Conservation (phyloP, 2,888 invertebrate species). For the Leptothorax acervorum region DNA sequence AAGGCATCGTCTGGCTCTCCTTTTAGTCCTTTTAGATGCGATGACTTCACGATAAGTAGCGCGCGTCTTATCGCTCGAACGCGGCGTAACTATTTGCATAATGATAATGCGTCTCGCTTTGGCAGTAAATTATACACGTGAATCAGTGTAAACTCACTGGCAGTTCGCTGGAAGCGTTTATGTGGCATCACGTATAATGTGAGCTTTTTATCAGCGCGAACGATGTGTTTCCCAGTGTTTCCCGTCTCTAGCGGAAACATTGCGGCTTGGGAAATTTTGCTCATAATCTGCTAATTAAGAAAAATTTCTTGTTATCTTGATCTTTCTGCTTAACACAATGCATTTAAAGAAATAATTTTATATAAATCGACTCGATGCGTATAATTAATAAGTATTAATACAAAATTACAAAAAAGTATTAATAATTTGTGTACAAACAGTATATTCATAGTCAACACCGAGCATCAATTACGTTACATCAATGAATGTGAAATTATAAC, state of each 20-base stretch:
- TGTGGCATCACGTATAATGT: neutral
- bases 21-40: conserved; percentile 8
- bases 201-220: neutral
- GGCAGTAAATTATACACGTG: conserved; percentile 36
- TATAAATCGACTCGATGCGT: neutral
- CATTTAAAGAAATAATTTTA: neutral
- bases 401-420: too few relatives aligned
- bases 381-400: neutral
- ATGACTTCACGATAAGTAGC: conserved; percentile 12
- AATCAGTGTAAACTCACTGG: conserved; percentile 29
- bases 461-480: too few relatives aligned
- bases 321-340: neutral
- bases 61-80: conserved; percentile 34
- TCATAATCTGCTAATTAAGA: neutral
- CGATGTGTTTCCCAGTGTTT: conserved; percentile 2
- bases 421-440: too few relatives aligned
- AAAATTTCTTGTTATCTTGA: neutral
- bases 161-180: conserved; percentile 1
- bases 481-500: too few relatives aligned
- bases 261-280: neutral
- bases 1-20: neutral
- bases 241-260: conserved; percentile 11
- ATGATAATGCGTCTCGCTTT: conserved; percentile 42
- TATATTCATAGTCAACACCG: too few relatives aligned
- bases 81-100: conserved; percentile 50